Evolutionary conservation across 2,113 vertebrate species (phyloP).

Genomic region (Pelecanoides urinatrix): DNA sequence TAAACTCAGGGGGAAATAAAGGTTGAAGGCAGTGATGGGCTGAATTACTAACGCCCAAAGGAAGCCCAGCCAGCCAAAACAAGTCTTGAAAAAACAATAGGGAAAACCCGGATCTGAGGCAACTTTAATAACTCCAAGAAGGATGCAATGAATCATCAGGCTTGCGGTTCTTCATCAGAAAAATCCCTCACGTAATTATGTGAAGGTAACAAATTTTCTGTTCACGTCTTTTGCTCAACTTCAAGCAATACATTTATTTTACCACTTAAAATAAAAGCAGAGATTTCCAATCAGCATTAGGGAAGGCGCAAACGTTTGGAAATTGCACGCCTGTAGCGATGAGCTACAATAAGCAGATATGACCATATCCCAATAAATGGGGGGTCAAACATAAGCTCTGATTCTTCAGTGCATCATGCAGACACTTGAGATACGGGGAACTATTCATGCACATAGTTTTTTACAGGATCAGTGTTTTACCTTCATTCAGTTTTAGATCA

Average conservation of each 20-base stretch:
- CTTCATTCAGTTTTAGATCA: background rate
- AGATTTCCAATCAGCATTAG: background rate
- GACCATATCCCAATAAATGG: too few relatives aligned
- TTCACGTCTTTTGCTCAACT: background rate
- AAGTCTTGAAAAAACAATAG: rapidly evolving
- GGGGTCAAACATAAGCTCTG: background rate
- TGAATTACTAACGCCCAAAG: background rate
- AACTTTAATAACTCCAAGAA: background rate
- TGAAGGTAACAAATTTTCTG: background rate
- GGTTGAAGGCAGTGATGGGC: background rate
- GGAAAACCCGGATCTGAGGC: background rate
- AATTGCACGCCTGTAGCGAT: rapidly evolving
- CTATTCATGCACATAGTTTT: rapidly evolving
- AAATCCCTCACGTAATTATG: rapidly evolving
- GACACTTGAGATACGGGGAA: background rate
- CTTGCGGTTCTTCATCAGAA: background rate
- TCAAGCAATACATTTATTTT: rapidly evolving
- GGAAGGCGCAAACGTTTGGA: background rate
- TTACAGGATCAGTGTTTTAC: background rate
- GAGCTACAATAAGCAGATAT: background rate
- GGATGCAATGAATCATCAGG: background rate
- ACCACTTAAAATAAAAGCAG: background rate
- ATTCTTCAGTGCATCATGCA: too few relatives aligned
- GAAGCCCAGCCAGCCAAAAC: background rate
- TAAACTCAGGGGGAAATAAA: rapidly evolving